Evolutionary conservation across 2,797 vertebrate species (phyloP), one percentile per base, ranked within the genome.

Genomic region (Gouania willdenowi): DNA sequence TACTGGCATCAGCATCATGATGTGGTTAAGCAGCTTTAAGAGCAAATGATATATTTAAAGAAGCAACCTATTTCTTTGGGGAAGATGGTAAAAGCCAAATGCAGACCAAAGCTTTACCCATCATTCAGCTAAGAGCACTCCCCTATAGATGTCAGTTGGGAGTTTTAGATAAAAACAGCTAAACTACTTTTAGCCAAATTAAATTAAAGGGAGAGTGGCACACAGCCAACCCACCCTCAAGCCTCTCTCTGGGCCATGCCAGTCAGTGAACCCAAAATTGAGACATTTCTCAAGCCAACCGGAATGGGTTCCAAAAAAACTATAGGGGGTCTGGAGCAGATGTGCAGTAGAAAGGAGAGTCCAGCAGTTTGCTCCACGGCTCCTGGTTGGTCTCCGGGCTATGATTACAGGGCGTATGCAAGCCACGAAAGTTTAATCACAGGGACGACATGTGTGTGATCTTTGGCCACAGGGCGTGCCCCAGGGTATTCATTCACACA

Each of bases 391-490:
- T 61, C 65, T 50, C 28, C 1, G 14, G 30, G 56, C 55, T 8
- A 8, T 64, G 68, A 80, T 80, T 77, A 67, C 49, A 77, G 51
- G 68, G 67, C 22, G 62, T 49, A 53, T 33, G 29, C 32, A 14
- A 47, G 28, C 58, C 20, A 25, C 6, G 3, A 51, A 43, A 44
- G 50, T 44, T 43, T 71, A 72, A 79, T 77, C 62, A 59, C 26
- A 72, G 57, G 57, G 54, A 19, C 14, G n/a, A n/a, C n/a, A n/a
- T n/a, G n/a, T n/a, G n/a, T n/a, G n/a, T n/a, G n/a, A n/a, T n/a
- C 4, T 40, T 23, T 33, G 49, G 54, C 43, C 56, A 41, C 16
- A 53, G 56, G 49, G 62, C 21, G 57, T n/a, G n/a, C n/a, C n/a
- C n/a, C n/a, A n/a, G n/a, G n/a, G n/a, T n/a, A n/a, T n/a, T n/a